phyloP scores from a whole-genome alignment of 2,888 invertebrate genomes.

The Dolichomitus sp. region DNA sequence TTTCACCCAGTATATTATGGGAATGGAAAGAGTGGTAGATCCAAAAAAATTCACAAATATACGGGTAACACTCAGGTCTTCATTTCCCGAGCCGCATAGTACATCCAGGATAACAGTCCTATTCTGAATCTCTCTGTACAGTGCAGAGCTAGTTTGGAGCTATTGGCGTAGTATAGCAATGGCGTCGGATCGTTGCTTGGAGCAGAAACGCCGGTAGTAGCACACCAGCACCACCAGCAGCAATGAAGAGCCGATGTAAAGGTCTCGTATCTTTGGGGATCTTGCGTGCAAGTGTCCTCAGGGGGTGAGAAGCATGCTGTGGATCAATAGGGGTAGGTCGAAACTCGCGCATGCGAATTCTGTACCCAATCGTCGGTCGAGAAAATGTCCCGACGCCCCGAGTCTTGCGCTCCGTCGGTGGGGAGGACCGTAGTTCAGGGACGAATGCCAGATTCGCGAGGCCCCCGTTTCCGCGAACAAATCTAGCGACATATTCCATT shows the following conservation, averaged over 20 bases:
- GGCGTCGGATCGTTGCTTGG: conserved; percentile 66
- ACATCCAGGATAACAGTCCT: neutral
- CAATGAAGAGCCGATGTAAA: conserved; percentile 72
- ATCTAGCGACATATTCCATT: conserved; percentile 3
- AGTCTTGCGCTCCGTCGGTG: conserved; percentile 70
- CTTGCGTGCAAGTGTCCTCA: conserved; percentile 81
- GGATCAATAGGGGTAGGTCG: conserved; percentile 82
- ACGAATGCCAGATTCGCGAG: conserved; percentile 69
- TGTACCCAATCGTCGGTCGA: conserved; percentile 78
- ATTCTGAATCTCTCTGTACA: conserved; percentile 31
- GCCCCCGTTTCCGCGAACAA: conserved; percentile 50
- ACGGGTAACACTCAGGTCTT: neutral
- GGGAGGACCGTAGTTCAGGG: conserved; percentile 77
- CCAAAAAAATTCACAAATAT: neutral
- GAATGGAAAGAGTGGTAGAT: neutral
- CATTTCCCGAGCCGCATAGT: neutral
- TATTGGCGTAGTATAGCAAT: conserved; percentile 59
- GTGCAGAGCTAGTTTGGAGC: conserved; percentile 29
- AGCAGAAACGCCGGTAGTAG: conserved; percentile 65
- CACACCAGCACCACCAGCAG: conserved; percentile 60
- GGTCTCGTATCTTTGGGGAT: conserved; percentile 80
- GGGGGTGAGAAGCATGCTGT: conserved; percentile 69
- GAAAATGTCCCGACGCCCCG: conserved; percentile 77
- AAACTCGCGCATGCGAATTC: conserved; percentile 79
- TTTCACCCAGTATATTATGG: neutral